phyloP scores from a whole-genome alignment of 2,113 vertebrate species.

The Antigone vipio region DNA sequence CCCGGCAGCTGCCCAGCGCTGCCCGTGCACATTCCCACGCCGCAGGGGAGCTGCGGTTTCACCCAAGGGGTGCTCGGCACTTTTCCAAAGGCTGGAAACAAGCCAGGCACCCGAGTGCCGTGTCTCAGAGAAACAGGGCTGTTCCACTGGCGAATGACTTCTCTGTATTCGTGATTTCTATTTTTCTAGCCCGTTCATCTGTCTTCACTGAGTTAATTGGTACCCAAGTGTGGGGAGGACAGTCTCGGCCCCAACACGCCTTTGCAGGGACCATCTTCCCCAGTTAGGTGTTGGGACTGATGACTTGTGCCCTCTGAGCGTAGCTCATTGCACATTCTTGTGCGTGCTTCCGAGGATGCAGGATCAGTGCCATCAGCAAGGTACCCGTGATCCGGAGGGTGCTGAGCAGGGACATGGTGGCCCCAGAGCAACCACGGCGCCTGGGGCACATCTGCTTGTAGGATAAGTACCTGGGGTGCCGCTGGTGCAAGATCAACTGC shows the following conservation, averaged over 20 bases:
- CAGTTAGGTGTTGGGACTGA: not conserved
- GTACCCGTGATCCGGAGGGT: rapidly evolving
- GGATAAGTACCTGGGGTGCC: rapidly evolving
- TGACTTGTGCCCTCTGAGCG: rapidly evolving
- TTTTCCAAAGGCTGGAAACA: not conserved
- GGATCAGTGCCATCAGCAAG: not conserved
- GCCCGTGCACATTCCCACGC: rapidly evolving
- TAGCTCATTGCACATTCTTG: rapidly evolving
- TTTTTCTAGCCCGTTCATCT: not conserved
- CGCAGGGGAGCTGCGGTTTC: rapidly evolving
- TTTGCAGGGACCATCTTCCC: not conserved
- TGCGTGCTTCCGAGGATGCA: not conserved
- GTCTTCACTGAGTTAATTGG: not conserved
- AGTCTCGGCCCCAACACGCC: rapidly evolving
- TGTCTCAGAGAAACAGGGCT: not conserved
- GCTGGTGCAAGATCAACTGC: not conserved
- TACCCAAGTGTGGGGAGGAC: not conserved
- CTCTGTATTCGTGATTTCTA: rapidly evolving
- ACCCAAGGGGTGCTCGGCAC: rapidly evolving
- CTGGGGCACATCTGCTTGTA: rapidly evolving
- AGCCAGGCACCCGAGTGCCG: not conserved
- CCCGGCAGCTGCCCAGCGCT: rapidly evolving
- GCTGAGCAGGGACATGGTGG: not conserved
- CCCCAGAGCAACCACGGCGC: not conserved
- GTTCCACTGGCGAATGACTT: not conserved